phyloP scores from a whole-genome alignment of 2,888 invertebrate species.

The Abrostola tripartita region DNA sequence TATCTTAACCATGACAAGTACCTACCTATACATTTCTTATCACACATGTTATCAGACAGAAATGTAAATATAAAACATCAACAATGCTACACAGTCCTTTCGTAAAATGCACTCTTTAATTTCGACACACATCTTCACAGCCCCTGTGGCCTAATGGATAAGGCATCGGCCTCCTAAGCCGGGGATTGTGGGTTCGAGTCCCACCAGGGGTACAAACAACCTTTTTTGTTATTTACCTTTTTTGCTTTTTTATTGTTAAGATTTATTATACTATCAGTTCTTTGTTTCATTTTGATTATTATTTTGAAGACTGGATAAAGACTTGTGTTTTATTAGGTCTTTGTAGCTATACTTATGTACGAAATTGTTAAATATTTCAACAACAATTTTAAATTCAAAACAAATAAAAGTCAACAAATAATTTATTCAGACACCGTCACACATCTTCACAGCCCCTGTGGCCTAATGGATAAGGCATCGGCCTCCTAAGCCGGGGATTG shows the following conservation, averaged over 20 bases:
- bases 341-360: too few species aligned
- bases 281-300: background rate
- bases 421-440: too few species aligned
- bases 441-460: slow-evolving; percentile 88
- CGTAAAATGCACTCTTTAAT: background rate
- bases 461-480: slow-evolving; percentile 94
- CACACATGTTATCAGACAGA: background rate
- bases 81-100: background rate
- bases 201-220: slow-evolving; percentile 89
- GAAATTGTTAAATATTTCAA: too few species aligned
- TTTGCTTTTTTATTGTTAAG: background rate
- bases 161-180: slow-evolving; percentile 93
- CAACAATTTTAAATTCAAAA: too few species aligned
- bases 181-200: slow-evolving; percentile 93
- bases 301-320: too few species aligned
- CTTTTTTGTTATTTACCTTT: too few species aligned
- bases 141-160: slow-evolving; percentile 93
- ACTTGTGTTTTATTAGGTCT: too few species aligned
- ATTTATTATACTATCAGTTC: background rate
- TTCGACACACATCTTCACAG: slow-evolving; percentile 53
- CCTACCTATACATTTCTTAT: background rate
- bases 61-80: background rate
- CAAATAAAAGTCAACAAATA: too few species aligned
- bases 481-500: slow-evolving; percentile 93
- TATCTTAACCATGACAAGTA: background rate